phyloP scores from a whole-genome alignment of 1,140 invertebrate genomes.

The Antheraea pernyi region DNA sequence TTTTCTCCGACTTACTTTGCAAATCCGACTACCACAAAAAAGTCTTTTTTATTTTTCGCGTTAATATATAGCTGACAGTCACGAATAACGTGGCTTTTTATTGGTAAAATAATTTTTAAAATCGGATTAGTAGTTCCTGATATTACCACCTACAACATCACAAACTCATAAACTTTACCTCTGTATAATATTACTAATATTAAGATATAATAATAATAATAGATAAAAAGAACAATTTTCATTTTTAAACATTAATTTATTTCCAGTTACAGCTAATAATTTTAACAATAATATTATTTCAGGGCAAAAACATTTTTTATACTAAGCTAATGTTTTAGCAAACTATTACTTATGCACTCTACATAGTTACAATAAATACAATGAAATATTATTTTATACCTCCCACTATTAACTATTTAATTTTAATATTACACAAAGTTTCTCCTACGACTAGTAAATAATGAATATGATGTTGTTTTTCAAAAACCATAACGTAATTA shows the following conservation, averaged over 20 bases:
- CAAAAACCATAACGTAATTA: conserved; percentile 19
- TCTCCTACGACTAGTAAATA: conserved; percentile 73
- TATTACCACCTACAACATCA: no score
- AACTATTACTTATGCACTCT: conserved; percentile 26
- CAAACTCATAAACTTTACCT: no score
- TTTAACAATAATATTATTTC: conserved; percentile 56
- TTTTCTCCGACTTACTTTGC: no score
- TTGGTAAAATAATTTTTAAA: no score
- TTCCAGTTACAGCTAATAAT: conserved; percentile 60
- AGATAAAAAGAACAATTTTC: not conserved
- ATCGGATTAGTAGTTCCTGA: no score
- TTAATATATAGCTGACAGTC: no score
- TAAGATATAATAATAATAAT: not conserved
- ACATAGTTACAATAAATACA: conserved; percentile 74
- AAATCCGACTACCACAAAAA: no score
- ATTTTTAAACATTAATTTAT: conserved; percentile 52
- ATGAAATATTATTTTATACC: conserved; percentile 35
- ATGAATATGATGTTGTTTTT: conserved; percentile 36
- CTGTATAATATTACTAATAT: not conserved
- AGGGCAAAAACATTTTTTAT: conserved; percentile 50
- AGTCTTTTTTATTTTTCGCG: no score
- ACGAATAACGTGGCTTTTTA: no score
- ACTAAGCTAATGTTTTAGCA: conserved; percentile 39
- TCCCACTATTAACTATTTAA: conserved; percentile 39
- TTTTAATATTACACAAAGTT: conserved; percentile 47